Percentiles rank a stretch among this genome's conserved stretches.
Evolutionary conservation across 2,888 invertebrate genomes (phyloP).

Genomic region (Drosophila mettleri): DNA sequence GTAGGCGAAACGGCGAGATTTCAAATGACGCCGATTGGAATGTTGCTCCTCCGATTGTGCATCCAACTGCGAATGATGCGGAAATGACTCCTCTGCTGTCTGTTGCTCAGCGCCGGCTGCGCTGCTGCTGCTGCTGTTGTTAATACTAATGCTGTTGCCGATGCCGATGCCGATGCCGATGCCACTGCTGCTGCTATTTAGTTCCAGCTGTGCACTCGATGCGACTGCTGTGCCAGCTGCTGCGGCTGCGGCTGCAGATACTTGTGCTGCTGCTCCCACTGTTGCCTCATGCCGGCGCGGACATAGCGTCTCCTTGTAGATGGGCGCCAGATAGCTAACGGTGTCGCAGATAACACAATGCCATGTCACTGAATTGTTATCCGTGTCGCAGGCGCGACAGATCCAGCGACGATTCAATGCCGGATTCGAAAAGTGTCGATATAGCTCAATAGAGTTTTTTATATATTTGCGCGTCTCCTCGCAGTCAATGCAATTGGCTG

Average conservation of each 20-base stretch:
- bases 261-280: not conserved
- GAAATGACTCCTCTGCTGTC: constrained; percentile 26
- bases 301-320: constrained; percentile 84
- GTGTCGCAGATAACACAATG: constrained; percentile 85
- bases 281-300: constrained; percentile 46
- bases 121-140: constrained; percentile 22
- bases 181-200: constrained; percentile 11
- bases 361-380: constrained; percentile 85
- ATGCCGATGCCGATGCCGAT: not conserved
- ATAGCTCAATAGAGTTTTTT: constrained; percentile 83
- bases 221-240: constrained; percentile 21
- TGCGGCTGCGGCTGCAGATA: not conserved
- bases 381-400: constrained; percentile 84
- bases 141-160: not conserved
- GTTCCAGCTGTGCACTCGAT: constrained; percentile 1
- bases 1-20: constrained; percentile 54
- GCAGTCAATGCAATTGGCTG: constrained; percentile 83
- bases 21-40: constrained; percentile 64
- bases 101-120: constrained; percentile 23
- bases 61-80: constrained; percentile 35
- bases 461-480: constrained; percentile 84
- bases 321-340: constrained; percentile 85
- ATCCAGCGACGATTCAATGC: constrained; percentile 85
- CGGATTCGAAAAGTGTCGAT: constrained; percentile 85
- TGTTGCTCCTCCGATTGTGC: constrained; percentile 50